Evolutionary conservation across 2,888 invertebrate species (phyloP).

Genomic region (Falcaria lacertinaria): DNA sequence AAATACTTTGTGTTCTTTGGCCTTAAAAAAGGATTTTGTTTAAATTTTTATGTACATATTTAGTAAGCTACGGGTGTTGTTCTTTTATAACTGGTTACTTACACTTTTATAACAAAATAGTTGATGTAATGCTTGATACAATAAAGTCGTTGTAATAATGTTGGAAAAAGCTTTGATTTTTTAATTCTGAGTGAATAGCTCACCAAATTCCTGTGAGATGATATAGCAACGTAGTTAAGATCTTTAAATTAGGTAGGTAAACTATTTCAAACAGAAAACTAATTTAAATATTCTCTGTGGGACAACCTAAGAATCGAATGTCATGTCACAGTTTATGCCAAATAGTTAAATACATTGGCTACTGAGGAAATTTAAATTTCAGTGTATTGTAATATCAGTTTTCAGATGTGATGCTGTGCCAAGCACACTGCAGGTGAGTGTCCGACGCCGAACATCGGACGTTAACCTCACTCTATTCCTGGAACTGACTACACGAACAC

Average conservation of each 20-base stretch:
- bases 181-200: conserved; percentile 4
- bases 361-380: too few relatives aligned
- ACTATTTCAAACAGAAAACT: too few relatives aligned
- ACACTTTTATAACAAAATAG: not conserved
- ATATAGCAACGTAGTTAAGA: too few relatives aligned
- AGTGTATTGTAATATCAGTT: conserved; percentile 61
- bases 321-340: too few relatives aligned
- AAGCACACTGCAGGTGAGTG: conserved; percentile 65
- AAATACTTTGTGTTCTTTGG: not conserved
- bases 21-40: not conserved
- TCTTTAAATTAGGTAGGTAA: too few relatives aligned
- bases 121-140: not conserved
- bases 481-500: conserved; percentile 36
- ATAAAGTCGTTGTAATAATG: not conserved
- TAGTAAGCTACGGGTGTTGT: not conserved
- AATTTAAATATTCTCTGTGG: too few relatives aligned
- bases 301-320: too few relatives aligned
- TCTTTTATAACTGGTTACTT: not conserved
- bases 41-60: not conserved
- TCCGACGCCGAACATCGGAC: conserved; percentile 46
- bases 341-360: too few relatives aligned
- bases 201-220: conserved; percentile 13
- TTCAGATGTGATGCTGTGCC: conserved; percentile 55
- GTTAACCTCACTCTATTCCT: conserved; percentile 65
- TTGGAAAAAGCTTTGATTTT: too few relatives aligned